A percentile compares a stretch with the other conserved stretches of the same genome.
phyloP scores from a whole-genome alignment of 2,888 invertebrate species.

The Ormyrus pomaceus region DNA sequence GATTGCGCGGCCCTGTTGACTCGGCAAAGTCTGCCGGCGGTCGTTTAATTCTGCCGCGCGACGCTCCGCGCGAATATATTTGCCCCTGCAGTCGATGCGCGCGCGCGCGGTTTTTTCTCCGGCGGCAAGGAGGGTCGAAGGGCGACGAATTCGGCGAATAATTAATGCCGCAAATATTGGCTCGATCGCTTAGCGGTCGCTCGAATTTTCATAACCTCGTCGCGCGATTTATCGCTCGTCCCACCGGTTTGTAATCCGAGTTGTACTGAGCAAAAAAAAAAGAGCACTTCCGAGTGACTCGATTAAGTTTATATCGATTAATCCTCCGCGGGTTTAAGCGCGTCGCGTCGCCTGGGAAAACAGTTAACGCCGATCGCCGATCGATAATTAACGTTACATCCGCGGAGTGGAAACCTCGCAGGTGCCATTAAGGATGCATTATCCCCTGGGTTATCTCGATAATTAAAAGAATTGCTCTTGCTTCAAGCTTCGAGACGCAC shows the following conservation, averaged over 20 bases:
- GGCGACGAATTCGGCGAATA: too few species aligned
- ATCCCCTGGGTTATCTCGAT: neutral
- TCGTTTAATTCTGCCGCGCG: neutral
- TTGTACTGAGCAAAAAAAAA: too few species aligned
- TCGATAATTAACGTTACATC: constrained; percentile 37
- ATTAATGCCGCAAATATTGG: too few species aligned
- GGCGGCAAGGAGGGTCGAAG: too few species aligned
- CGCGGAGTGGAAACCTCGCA: neutral
- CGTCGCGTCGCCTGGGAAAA: constrained; percentile 15
- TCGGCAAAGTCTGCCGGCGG: too few species aligned
- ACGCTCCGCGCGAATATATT: neutral
- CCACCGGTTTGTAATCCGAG: too few species aligned
- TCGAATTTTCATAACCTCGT: too few species aligned
- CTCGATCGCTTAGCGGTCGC: too few species aligned
- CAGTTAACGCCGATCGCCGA: constrained; percentile 39
- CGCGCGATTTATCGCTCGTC: too few species aligned
- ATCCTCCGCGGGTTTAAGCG: constrained; percentile 25
- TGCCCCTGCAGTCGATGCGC: neutral
- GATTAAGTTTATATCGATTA: constrained; percentile 13
- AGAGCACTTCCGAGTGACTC: too few species aligned
- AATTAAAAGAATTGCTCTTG: constrained; percentile 12
- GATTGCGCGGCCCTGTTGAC: too few species aligned
- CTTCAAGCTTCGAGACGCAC: neutral
- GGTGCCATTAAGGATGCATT: constrained; percentile 3
- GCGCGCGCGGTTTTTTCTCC: neutral